Evolutionary conservation across 2,888 invertebrate species (phyloP).

Genomic region (Hofmannophila pseudospretella): DNA sequence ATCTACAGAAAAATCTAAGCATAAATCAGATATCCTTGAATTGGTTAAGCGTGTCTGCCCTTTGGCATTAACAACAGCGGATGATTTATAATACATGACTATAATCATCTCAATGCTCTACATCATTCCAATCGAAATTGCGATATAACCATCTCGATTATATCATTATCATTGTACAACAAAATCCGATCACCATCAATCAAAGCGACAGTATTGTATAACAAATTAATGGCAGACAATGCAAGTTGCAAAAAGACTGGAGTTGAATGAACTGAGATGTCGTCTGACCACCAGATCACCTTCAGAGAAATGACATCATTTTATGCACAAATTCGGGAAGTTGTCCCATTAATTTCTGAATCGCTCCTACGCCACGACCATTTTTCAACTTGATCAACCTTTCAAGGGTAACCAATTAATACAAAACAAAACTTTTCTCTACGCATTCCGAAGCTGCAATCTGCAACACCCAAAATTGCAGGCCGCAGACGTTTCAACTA

Average conservation of each 20-base stretch:
- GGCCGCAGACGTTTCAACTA: too few species aligned
- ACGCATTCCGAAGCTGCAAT: too few species aligned
- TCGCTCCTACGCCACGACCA: neutral
- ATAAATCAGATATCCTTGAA: neutral
- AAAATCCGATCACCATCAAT: constrained; percentile 10
- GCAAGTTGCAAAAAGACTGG: neutral
- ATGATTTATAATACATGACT: neutral
- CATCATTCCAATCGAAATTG: neutral
- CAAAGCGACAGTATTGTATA: constrained; percentile 7
- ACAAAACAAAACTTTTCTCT: too few species aligned
- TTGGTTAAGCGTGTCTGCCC: neutral
- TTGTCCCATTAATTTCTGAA: neutral
- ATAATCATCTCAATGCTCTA: constrained; percentile 1
- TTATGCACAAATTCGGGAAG: constrained; percentile 9
- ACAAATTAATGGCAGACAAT: constrained; percentile 6
- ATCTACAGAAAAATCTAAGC: too few species aligned
- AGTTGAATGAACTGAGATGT: constrained; percentile 6
- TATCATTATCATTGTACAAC: neutral
- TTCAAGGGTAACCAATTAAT: too few species aligned
- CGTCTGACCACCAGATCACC: constrained; percentile 3
- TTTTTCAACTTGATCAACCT: too few species aligned
- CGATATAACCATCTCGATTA: neutral
- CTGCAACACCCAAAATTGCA: too few species aligned
- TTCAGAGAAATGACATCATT: constrained; percentile 7
- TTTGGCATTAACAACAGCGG: neutral